Percentiles rank a stretch among this genome's conserved stretches.
phyloP scores from a whole-genome alignment of 2,888 invertebrate species.

The Raillietiella orientalis region DNA sequence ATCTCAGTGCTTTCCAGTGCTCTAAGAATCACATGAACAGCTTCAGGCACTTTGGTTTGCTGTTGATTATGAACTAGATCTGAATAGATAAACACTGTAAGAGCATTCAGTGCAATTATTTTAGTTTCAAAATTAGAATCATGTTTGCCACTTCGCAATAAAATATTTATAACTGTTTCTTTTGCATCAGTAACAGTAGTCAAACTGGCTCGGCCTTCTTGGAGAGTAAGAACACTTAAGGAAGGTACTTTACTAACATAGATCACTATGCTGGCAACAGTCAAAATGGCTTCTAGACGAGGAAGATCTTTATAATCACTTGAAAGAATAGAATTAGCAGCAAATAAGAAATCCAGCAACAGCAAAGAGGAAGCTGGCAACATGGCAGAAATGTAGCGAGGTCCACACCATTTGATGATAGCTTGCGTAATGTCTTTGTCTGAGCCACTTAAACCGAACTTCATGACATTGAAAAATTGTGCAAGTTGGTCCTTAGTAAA shows the following conservation, averaged over 20 bases:
- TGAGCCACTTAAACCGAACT: conserved; percentile 23
- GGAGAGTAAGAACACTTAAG: too few species aligned
- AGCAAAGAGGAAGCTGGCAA: conserved; percentile 62
- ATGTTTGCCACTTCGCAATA: conserved; percentile 51
- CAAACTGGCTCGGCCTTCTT: too few species aligned
- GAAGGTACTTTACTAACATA: too few species aligned
- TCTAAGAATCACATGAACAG: conserved; percentile 27
- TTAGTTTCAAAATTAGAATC: conserved; percentile 64
- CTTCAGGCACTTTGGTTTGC: conserved; percentile 29
- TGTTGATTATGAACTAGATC: conserved; percentile 23
- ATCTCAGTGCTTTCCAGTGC: conserved; percentile 25
- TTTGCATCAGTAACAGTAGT: conserved; percentile 14
- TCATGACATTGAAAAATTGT: conserved; percentile 56
- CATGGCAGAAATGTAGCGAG: conserved; percentile 49
- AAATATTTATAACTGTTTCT: conserved; percentile 60
- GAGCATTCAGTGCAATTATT: conserved; percentile 54
- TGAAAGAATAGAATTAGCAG: conserved; percentile 53
- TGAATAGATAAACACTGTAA: conserved; percentile 37
- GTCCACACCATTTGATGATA: conserved; percentile 41
- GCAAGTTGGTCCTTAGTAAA: conserved; percentile 35
- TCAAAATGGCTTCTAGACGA: too few species aligned
- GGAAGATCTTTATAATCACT: too few species aligned
- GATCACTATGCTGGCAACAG: too few species aligned
- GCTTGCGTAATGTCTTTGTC: conserved; percentile 33
- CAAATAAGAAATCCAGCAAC: conserved; percentile 58